Conservation (phyloP, 1,140 invertebrate genomes). For the Hydropsyche tenuis region DNA sequence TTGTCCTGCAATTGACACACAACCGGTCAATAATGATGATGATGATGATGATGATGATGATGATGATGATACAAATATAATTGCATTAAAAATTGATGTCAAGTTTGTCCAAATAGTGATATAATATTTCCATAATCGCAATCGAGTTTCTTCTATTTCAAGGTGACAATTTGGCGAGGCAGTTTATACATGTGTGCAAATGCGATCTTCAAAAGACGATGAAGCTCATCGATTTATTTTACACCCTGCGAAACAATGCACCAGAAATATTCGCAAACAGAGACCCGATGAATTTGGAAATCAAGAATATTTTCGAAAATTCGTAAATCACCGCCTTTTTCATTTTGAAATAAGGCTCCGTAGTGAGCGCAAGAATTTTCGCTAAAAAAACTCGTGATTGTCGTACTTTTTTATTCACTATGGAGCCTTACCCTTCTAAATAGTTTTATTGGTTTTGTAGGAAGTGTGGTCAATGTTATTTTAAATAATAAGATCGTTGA, state of each 20-base stretch:
- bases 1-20: too few species aligned
- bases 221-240: constrained; percentile 69
- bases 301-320: constrained; percentile 63
- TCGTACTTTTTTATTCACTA: too few species aligned
- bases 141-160: constrained; percentile 42
- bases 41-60: too few species aligned
- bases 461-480: too few species aligned
- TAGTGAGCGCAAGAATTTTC: too few species aligned
- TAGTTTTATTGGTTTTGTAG: too few species aligned
- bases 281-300: constrained; percentile 64
- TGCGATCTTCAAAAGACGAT: constrained; percentile 66
- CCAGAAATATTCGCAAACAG: constrained; percentile 71
- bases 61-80: too few species aligned
- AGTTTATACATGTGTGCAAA: constrained; percentile 62
- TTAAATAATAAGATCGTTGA: too few species aligned
- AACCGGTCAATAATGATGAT: too few species aligned
- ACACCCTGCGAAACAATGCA: constrained; percentile 66
- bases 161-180: constrained; percentile 64
- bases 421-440: too few species aligned
- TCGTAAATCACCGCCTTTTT: constrained; percentile 63
- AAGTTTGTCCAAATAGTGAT: neutral
- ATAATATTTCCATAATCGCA: neutral
- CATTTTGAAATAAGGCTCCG: too few species aligned
- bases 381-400: too few species aligned
- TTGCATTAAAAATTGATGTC: neutral